Percentiles rank a stretch among this genome's conserved stretches.
These are phyloP conservation scores for Muscidifurax raptorellus DNA, from an alignment of 1,140 invertebrate genomes.

Conservation along the genomic window DNA sequence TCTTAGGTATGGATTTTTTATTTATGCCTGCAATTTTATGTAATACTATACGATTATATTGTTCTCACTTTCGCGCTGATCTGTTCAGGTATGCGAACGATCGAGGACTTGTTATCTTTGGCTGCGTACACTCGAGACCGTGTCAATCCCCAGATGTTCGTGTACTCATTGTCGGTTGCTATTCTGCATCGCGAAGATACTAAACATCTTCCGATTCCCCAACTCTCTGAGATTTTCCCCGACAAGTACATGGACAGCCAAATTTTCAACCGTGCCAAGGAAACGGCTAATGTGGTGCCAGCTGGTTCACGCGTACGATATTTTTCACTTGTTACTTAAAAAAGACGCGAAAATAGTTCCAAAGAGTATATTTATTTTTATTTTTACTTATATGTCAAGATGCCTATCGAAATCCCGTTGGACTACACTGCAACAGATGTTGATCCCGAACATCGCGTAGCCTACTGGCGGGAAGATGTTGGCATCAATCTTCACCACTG, in stretches of 20 bases:
- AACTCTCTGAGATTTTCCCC: conserved; percentile 84
- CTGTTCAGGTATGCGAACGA: conserved; percentile 79
- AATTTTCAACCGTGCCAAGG: conserved; percentile 80
- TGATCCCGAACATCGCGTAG: conserved; percentile 84
- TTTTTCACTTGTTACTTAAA: neutral
- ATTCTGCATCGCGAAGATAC: conserved; percentile 85
- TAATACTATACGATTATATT: neutral
- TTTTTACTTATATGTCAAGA: neutral
- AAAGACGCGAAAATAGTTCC: too few species aligned
- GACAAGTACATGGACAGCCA: conserved; percentile 86
- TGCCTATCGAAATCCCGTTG: conserved; percentile 79
- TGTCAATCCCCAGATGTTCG: conserved; percentile 86
- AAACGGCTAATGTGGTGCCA: conserved; percentile 80
- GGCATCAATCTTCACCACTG: conserved; percentile 84
- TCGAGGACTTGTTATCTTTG: conserved; percentile 83
- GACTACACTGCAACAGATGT: conserved; percentile 85
- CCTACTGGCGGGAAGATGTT: conserved; percentile 78
- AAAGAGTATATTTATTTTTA: too few species aligned
- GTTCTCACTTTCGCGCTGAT: too few species aligned
- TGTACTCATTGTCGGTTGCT: conserved; percentile 86
- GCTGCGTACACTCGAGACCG: conserved; percentile 84
- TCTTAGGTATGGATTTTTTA: conserved; percentile 76
- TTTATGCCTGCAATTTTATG: too few species aligned
- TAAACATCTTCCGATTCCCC: conserved; percentile 81
- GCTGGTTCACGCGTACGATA: conserved; percentile 78